phyloP scores from a whole-genome alignment of 2,113 vertebrate genomes.

The Ascaphus truei region DNA sequence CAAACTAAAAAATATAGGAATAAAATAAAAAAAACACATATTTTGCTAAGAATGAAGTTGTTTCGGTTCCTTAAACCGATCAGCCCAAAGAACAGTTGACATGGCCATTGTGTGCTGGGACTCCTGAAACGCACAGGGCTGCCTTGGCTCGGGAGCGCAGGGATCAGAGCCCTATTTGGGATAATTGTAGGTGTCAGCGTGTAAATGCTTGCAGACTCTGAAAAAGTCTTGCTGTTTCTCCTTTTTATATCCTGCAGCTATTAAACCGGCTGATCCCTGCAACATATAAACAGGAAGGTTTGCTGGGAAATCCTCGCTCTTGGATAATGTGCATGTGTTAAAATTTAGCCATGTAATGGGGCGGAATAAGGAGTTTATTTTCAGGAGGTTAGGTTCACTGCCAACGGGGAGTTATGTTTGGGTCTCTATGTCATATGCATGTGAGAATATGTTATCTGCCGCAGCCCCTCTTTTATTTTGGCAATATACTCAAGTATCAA shows the following conservation, averaged over 20 bases:
- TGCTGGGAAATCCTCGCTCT: conserved; percentile 36
- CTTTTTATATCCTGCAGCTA: conserved; percentile 28
- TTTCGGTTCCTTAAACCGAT: conserved; percentile 37
- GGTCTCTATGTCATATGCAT: background rate
- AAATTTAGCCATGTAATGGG: conserved; percentile 37
- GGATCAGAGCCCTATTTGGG: conserved; percentile 47
- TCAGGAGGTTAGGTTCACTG: conserved; percentile 12
- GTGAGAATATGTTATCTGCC: background rate
- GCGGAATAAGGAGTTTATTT: conserved; percentile 37
- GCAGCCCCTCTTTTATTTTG: background rate
- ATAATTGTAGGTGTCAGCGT: conserved; percentile 56
- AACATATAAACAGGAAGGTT: conserved; percentile 39
- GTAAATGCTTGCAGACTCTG: conserved; percentile 51
- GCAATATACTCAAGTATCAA: background rate
- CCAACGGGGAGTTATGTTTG: background rate
- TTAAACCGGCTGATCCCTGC: conserved; percentile 25
- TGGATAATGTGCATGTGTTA: conserved; percentile 37
- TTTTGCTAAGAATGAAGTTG: conserved; percentile 30
- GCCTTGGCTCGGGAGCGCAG: conserved; percentile 44
- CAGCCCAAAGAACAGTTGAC: conserved; percentile 38
- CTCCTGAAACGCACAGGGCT: conserved; percentile 20
- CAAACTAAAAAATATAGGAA: background rate
- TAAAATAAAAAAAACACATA: conserved; percentile 6
- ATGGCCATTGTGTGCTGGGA: conserved; percentile 29
- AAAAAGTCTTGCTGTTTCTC: conserved; percentile 37